A percentile compares a stretch with the other conserved stretches of the same genome.
Evolutionary conservation across 2,888 invertebrate genomes (phyloP).

Genomic region (Vesta saturnalis): DNA sequence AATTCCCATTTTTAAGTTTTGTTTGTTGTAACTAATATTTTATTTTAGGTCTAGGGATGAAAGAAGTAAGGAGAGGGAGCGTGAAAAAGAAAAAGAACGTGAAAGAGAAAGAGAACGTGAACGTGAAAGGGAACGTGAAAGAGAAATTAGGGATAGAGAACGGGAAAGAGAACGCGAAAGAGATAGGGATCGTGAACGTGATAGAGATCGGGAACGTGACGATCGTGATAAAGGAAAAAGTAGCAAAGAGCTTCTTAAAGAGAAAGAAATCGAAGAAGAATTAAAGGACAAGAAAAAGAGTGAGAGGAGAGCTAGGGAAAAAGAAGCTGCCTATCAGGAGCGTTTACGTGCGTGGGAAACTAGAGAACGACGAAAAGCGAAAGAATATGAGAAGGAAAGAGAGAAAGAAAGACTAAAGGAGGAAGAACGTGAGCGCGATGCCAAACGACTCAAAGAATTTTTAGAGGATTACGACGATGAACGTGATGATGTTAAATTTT

Average conservation of each 20-base stretch:
- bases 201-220: conserved; percentile 65
- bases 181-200: conserved; percentile 62
- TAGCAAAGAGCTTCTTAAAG: conserved; percentile 72
- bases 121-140: conserved; percentile 61
- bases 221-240: conserved; percentile 65
- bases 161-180: conserved; percentile 61
- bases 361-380: conserved; percentile 87
- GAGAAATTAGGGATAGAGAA: conserved; percentile 62
- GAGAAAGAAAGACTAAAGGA: conserved; percentile 86
- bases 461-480: conserved; percentile 99
- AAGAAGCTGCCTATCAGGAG: conserved; percentile 97
- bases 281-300: conserved; percentile 87
- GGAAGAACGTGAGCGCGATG: conserved; percentile 90
- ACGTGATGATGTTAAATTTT: conserved; percentile 96
- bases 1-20: not conserved
- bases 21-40: not conserved
- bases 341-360: conserved; percentile 84
- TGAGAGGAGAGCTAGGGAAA: conserved; percentile 92
- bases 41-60: conserved; percentile 59
- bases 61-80: conserved; percentile 55
- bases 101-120: conserved; percentile 58
- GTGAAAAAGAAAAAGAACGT: conserved; percentile 57
- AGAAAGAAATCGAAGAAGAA: conserved; percentile 92
- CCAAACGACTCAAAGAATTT: conserved; percentile 94
- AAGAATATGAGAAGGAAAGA: conserved; percentile 90